Conservation (phyloP, 2,113 vertebrate species). For the Danio rerio region DNA sequence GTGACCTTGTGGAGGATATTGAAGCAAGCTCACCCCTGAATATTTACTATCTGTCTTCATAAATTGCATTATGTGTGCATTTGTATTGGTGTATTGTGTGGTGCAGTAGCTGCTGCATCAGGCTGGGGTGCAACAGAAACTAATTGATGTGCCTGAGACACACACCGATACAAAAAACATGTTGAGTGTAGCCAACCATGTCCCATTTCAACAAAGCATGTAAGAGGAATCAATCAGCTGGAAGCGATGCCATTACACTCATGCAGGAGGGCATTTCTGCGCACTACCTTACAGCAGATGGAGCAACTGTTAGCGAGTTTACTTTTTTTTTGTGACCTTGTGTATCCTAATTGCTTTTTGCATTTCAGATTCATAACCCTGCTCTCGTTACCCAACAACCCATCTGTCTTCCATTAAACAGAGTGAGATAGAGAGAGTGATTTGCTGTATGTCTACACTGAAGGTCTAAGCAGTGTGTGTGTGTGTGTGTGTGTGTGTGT, state of each 20-base stretch:
- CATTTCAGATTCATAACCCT: constrained; percentile 40
- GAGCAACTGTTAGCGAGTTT: constrained; percentile 43
- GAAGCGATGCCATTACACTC: constrained; percentile 6
- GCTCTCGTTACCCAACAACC: constrained; percentile 34
- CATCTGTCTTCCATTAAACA: constrained; percentile 25
- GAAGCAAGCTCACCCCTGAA: neutral
- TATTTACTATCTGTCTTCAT: constrained; percentile 33
- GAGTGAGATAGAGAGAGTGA: neutral
- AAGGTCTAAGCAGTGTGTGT: neutral
- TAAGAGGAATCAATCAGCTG: constrained; percentile 42
- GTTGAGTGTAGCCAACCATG: constrained; percentile 36
- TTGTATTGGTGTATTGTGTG: neutral
- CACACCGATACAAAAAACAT: constrained; percentile 37
- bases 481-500: neutral
- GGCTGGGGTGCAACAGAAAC: constrained; percentile 18
- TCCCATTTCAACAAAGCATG: constrained; percentile 32
- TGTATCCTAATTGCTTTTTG: constrained; percentile 52
- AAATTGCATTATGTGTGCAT: constrained; percentile 1
- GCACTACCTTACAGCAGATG: constrained; percentile 27
- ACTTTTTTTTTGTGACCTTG: constrained; percentile 50
- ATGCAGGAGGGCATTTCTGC: constrained; percentile 10
- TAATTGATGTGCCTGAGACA: constrained; percentile 30
- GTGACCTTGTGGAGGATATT: constrained; percentile 14
- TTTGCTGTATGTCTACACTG: constrained; percentile 11
- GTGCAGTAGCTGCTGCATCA: constrained; percentile 4